These are phyloP conservation scores for Riptortus pedestris DNA, from an alignment of 1,140 invertebrate genomes.

Conservation along the genomic window DNA sequence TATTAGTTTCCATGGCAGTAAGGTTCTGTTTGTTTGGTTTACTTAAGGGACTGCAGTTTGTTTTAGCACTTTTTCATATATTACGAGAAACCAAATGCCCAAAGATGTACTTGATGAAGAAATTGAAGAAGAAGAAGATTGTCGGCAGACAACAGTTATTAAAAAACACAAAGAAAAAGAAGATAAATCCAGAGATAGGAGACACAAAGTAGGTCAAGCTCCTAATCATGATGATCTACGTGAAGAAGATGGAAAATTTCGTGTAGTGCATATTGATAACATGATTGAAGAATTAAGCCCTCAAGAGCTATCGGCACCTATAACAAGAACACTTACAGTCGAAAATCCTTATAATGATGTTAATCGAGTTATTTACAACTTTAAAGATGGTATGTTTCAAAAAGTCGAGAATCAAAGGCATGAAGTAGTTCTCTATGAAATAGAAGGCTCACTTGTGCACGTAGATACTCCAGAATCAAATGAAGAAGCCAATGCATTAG, in stretches of 20 bases:
- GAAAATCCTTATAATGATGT: neutral
- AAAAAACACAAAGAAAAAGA: slow-evolving; percentile 2
- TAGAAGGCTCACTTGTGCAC: neutral
- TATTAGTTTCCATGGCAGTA: no score
- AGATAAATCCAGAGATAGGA: neutral
- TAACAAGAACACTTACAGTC: neutral
- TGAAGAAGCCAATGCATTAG: neutral
- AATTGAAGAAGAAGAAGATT: neutral
- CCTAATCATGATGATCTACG: neutral
- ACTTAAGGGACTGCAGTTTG: no score
- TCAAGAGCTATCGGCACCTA: neutral
- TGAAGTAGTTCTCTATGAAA: slow-evolving; percentile 15
- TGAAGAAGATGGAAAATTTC: slow-evolving; percentile 8
- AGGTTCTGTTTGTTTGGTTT: no score
- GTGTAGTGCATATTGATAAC: neutral
- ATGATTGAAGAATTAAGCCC: slow-evolving; percentile 2
- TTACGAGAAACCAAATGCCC: no score
- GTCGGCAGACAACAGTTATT: neutral
- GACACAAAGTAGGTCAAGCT: neutral
- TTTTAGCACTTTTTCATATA: no score
- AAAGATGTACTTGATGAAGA: no score
- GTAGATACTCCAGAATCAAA: slow-evolving; percentile 1
- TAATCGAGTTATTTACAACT: neutral
- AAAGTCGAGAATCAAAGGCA: neutral
- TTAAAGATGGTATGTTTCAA: neutral